phyloP scores from a whole-genome alignment of 2,113 vertebrate genomes.

The Corythornis vintsioides region DNA sequence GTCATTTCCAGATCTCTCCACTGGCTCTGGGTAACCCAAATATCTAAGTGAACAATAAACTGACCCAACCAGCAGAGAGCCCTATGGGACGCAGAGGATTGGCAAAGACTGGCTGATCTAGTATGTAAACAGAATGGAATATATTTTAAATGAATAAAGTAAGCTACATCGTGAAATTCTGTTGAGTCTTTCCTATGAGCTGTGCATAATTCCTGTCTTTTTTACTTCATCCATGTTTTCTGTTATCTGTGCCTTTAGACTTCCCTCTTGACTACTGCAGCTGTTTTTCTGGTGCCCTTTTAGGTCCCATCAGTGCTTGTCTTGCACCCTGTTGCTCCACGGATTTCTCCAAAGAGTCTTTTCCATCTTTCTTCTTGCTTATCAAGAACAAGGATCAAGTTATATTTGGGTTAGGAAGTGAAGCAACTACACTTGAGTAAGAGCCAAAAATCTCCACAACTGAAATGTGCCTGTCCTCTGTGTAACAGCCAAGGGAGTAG shows the following conservation, averaged over 20 bases:
- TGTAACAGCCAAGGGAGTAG: background rate
- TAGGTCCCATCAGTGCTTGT: background rate
- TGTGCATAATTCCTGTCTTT: background rate
- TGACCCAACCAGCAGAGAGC: background rate
- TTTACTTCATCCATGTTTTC: background rate
- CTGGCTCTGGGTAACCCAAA: background rate
- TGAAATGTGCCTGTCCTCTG: background rate
- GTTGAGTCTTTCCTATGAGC: background rate
- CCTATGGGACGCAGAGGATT: background rate
- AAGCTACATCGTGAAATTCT: background rate
- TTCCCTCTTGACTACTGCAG: background rate
- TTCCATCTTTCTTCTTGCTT: background rate
- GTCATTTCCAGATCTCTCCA: background rate
- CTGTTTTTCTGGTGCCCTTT: background rate
- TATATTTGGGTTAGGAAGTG: background rate
- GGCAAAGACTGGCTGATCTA: background rate
- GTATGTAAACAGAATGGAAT: background rate
- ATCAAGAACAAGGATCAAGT: background rate
- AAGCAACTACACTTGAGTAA: background rate
- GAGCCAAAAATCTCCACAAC: background rate
- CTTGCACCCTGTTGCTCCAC: background rate
- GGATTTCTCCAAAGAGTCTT: background rate
- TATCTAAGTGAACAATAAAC: background rate
- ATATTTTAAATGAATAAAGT: background rate
- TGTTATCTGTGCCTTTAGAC: background rate